A percentile compares a stretch with the other conserved stretches of the same genome.
These are phyloP conservation scores for Chesias legatella DNA, from an alignment of 2,888 invertebrate genomes.

Conservation along the genomic window DNA sequence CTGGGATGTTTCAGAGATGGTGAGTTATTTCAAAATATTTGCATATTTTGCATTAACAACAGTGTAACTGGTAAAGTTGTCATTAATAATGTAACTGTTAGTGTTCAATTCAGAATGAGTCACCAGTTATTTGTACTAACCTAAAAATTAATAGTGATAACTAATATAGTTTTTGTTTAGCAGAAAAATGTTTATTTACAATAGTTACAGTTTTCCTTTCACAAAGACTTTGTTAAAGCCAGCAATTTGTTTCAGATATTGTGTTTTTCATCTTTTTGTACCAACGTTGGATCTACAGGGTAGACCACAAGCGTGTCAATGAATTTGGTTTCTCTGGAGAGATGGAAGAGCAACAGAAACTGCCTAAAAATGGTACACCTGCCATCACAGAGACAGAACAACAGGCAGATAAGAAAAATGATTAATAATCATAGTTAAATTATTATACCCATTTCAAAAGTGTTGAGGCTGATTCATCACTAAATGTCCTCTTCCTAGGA, in stretches of 20 bases:
- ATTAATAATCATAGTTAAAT: conserved; percentile 42
- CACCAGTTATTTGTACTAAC: too few relatives aligned
- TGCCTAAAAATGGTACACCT: conserved; percentile 48
- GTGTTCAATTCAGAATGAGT: too few relatives aligned
- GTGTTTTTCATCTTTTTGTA: conserved; percentile 99
- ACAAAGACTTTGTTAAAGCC: too few relatives aligned
- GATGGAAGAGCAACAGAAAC: conserved; percentile 84
- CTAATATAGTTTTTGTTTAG: too few relatives aligned
- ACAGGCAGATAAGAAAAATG: conserved; percentile 68
- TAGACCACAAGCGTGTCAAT: conserved; percentile 95
- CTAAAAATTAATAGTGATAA: too few relatives aligned
- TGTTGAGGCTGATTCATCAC: neutral
- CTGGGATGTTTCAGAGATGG: conserved; percentile 98
- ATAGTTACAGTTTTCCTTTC: too few relatives aligned
- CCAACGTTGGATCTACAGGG: conserved; percentile 99
- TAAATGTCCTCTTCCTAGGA: too few relatives aligned
- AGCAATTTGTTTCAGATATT: conserved; percentile 89
- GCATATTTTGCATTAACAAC: neutral
- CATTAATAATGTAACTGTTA: too few relatives aligned
- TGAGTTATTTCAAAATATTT: conserved; percentile 47
- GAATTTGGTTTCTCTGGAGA: conserved; percentile 99
- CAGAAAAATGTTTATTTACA: too few relatives aligned
- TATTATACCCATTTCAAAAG: conserved; percentile 1
- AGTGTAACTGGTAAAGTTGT: conserved; percentile 5
- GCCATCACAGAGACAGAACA: conserved; percentile 57